These are phyloP conservation scores for Sarcophaga rosellei DNA, from an alignment of 2,888 invertebrate genomes.

Conservation along the genomic window DNA sequence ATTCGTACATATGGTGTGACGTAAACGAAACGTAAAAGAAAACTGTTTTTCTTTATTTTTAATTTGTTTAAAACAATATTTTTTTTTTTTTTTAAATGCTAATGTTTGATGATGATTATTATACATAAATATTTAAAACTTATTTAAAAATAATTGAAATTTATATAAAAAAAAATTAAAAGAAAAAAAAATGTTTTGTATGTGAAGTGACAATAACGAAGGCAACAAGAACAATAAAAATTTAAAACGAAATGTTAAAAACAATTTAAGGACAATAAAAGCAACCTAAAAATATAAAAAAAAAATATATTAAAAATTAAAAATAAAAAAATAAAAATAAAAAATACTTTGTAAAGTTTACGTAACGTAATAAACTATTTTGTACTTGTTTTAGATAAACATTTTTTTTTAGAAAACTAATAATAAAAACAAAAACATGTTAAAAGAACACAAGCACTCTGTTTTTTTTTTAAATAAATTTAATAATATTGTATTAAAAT, in stretches of 20 bases:
- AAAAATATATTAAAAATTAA: constrained; percentile 32
- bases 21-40: neutral
- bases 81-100: constrained; percentile 51
- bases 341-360: constrained; percentile 56
- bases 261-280: constrained; percentile 53
- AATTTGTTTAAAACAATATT: constrained; percentile 25
- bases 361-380: constrained; percentile 58
- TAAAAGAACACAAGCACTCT: constrained; percentile 19
- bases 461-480: constrained; percentile 42
- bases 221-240: neutral
- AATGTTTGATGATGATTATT: constrained; percentile 19
- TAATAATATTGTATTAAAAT: constrained; percentile 2
- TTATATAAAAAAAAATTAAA: neutral
- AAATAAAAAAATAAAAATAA: constrained; percentile 23
- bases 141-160: constrained; percentile 1
- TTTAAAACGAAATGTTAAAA: constrained; percentile 15
- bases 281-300: neutral
- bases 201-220: constrained; percentile 44
- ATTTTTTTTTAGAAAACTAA: constrained; percentile 45
- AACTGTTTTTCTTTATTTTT: constrained; percentile 17
- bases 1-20: too few species aligned
- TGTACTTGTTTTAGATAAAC: constrained; percentile 68
- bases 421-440: constrained; percentile 3
- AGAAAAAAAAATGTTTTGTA: neutral
- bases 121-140: constrained; percentile 14